A percentile compares a stretch with the other conserved stretches of the same genome.
These are phyloP conservation scores for Caradrina kadenii DNA, from an alignment of 2,888 invertebrate genomes.

Conservation along the genomic window DNA sequence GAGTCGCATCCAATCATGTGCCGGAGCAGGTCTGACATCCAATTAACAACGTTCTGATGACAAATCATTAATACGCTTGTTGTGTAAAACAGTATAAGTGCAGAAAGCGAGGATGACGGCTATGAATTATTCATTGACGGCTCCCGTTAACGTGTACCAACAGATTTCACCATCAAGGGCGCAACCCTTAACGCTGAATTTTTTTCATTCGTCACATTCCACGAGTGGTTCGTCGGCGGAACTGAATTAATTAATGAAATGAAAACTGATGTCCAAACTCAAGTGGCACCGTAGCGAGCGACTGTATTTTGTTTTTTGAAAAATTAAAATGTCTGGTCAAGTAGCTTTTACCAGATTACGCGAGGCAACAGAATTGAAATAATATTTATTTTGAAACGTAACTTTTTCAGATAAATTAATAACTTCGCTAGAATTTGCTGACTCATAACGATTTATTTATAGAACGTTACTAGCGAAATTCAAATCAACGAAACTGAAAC, in stretches of 20 bases:
- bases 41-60: slow-evolving; percentile 64
- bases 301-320: slow-evolving; percentile 50
- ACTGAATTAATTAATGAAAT: slow-evolving; percentile 64
- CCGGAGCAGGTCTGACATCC: slow-evolving; percentile 52
- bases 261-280: slow-evolving; percentile 60
- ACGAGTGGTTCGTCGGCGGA: slow-evolving; percentile 59
- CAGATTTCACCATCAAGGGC: slow-evolving; percentile 75
- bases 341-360: slow-evolving; percentile 49
- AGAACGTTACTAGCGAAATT: neutral
- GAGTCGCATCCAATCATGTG: slow-evolving; percentile 50
- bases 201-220: slow-evolving; percentile 61
- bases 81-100: slow-evolving; percentile 63
- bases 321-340: slow-evolving; percentile 36
- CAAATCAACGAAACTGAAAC: neutral
- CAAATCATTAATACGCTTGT: slow-evolving; percentile 61
- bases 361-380: slow-evolving; percentile 1
- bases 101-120: slow-evolving; percentile 58
- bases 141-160: slow-evolving; percentile 73
- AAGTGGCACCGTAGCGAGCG: slow-evolving; percentile 50
- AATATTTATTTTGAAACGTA: slow-evolving; percentile 9
- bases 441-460: neutral
- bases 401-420: neutral
- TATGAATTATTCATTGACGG: slow-evolving; percentile 78
- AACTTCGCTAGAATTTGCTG: neutral
- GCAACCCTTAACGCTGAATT: slow-evolving; percentile 56